These are phyloP conservation scores for Amblyopsis hoosieri DNA, from an alignment of 2,797 vertebrate genomes.

Conservation along the genomic window DNA sequence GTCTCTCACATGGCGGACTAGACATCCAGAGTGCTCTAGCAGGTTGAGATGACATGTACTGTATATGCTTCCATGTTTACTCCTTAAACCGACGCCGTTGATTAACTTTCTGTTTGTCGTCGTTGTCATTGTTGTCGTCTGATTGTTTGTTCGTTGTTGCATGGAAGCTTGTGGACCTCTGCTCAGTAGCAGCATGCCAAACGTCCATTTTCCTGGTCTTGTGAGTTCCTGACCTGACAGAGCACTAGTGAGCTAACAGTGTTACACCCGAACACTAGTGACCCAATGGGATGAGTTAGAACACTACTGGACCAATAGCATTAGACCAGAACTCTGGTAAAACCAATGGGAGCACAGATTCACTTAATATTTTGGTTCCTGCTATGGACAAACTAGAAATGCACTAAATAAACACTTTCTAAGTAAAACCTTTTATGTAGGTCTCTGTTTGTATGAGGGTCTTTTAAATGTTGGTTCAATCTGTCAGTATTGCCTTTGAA, in stretches of 20 bases:
- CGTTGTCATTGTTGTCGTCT: conserved; percentile 62
- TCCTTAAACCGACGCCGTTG: conserved; percentile 65
- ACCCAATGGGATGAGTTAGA: conserved; percentile 53
- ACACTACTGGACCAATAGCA: conserved; percentile 66
- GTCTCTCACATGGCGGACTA: conserved; percentile 43
- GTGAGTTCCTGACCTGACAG: conserved; percentile 61
- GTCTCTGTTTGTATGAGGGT: neutral
- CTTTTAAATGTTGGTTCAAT: neutral
- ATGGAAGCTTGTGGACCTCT: conserved; percentile 78
- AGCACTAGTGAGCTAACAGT: conserved; percentile 71
- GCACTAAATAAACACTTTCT: conserved; percentile 77
- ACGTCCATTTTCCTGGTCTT: conserved; percentile 56
- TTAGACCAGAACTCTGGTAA: conserved; percentile 57
- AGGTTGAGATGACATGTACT: conserved; percentile 69
- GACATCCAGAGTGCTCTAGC: conserved; percentile 68
- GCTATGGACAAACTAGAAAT: conserved; percentile 73
- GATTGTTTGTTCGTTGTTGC: conserved; percentile 70
- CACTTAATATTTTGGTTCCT: conserved; percentile 70
- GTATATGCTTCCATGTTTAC: conserved; percentile 75
- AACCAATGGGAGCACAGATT: conserved; percentile 73
- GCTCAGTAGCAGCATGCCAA: conserved; percentile 80
- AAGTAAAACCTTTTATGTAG: conserved; percentile 42
- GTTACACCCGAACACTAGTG: conserved; percentile 74
- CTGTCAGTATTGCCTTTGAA: no score
- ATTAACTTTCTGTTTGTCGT: conserved; percentile 63